A percentile compares a stretch with the other conserved stretches of the same genome.
phyloP scores from a whole-genome alignment of 35 echinoderm and acorn worm species.

The Apostichopus parvimensis region DNA sequence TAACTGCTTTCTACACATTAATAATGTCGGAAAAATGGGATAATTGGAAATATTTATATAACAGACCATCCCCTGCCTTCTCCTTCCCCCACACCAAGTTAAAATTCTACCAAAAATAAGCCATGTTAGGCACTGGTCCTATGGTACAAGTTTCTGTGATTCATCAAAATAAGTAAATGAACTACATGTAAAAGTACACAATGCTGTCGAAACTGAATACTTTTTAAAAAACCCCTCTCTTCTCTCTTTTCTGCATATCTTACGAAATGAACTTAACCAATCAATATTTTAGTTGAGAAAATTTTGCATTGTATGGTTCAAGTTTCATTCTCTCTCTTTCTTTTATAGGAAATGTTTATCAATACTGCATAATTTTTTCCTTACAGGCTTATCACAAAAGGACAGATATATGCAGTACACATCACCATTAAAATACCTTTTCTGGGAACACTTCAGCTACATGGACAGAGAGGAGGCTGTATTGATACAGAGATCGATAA shows the following conservation, averaged over 20 bases:
- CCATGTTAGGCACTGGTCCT: no score
- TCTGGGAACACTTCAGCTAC: not conserved
- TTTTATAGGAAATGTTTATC: slow-evolving; percentile 27
- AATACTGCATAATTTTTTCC: slow-evolving; percentile 51
- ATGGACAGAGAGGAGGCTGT: not conserved
- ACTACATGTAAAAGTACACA: slow-evolving; percentile 17
- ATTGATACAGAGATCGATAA: not conserved
- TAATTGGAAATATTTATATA: no score
- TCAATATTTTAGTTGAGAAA: slow-evolving; percentile 52
- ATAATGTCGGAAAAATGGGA: no score
- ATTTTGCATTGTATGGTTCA: slow-evolving; percentile 27
- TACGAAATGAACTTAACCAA: not conserved
- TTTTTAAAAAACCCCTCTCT: not conserved
- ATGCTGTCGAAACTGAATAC: not conserved
- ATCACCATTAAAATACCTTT: slow-evolving; percentile 15
- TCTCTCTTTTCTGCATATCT: slow-evolving; percentile 27
- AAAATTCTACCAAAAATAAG: no score
- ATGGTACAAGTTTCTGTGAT: no score
- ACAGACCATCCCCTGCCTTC: no score
- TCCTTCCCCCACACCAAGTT: no score
- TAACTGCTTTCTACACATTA: no score
- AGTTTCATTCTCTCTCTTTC: slow-evolving; percentile 22
- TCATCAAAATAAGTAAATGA: not conserved
- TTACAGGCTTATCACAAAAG: slow-evolving; percentile 7
- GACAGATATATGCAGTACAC: slow-evolving; percentile 10